Evolutionary conservation across 2,113 vertebrate species (phyloP).

Genomic region (Ploceus nigricollis): DNA sequence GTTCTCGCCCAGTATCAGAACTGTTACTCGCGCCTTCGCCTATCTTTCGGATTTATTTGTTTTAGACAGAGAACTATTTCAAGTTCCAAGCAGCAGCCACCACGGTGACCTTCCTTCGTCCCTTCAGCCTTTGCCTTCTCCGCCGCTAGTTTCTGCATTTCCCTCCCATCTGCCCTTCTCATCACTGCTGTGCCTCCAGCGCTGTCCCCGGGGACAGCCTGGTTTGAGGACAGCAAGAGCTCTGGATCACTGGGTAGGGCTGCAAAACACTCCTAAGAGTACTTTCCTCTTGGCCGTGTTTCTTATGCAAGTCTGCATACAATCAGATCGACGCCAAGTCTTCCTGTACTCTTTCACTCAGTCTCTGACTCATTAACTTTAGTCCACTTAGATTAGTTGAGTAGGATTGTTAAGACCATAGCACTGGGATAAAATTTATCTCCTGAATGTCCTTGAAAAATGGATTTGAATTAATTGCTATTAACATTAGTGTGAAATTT

Average conservation of each 20-base stretch:
- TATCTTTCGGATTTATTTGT: not conserved
- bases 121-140: not conserved
- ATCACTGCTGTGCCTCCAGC: not conserved
- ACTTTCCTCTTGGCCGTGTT: not conserved
- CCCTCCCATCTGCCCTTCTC: not conserved
- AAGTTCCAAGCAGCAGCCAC: not conserved
- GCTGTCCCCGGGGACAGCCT: not conserved
- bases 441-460: not conserved
- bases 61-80: not conserved
- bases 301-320: not conserved
- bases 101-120: not conserved
- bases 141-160: not conserved
- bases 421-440: not conserved
- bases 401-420: not conserved
- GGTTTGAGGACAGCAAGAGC: not conserved
- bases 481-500: not conserved
- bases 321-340: not conserved
- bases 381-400: not conserved
- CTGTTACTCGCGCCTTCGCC: not conserved
- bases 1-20: rapidly evolving
- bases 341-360: not conserved
- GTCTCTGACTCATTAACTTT: conserved; percentile 23
- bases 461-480: not conserved
- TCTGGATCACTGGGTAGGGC: not conserved
- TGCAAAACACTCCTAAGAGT: not conserved